phyloP scores from a whole-genome alignment of 1,140 invertebrate species.

The Cotesia vestalis region DNA sequence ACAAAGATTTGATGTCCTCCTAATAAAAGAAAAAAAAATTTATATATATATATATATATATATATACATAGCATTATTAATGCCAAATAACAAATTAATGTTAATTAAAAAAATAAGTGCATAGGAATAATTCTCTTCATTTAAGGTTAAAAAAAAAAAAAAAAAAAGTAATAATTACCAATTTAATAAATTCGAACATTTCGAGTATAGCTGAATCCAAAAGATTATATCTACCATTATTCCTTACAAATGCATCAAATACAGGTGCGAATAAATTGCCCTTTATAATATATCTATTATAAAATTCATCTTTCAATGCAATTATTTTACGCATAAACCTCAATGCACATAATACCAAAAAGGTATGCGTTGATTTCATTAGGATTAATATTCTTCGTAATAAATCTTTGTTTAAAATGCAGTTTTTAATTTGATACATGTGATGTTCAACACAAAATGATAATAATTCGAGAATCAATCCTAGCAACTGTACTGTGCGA shows the following conservation, averaged over 20 bases:
- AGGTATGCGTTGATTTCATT: slow-evolving; percentile 98
- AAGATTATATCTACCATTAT: slow-evolving; percentile 97
- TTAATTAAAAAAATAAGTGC: slow-evolving; percentile 22
- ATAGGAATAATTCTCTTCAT: too few relatives aligned
- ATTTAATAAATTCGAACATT: slow-evolving; percentile 98
- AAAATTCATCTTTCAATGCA: slow-evolving; percentile 97
- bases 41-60: not conserved
- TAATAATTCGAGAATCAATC: slow-evolving; percentile 92
- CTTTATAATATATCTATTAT: slow-evolving; percentile 96
- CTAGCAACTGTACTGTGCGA: slow-evolving; percentile 93
- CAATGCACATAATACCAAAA: slow-evolving; percentile 94
- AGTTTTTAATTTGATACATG: slow-evolving; percentile 98
- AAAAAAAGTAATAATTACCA: slow-evolving; percentile 64
- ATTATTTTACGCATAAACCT: slow-evolving; percentile 97
- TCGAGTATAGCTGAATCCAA: slow-evolving; percentile 98
- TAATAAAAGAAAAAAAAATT: slow-evolving; percentile 55
- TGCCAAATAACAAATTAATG: not conserved
- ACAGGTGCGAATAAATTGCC: slow-evolving; percentile 95
- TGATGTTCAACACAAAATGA: slow-evolving; percentile 99
- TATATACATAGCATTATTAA: slow-evolving; percentile 11
- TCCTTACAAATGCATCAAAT: slow-evolving; percentile 94
- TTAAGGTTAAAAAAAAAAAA: too few relatives aligned
- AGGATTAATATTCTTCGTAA: slow-evolving; percentile 92
- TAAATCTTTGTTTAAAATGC: slow-evolving; percentile 96
- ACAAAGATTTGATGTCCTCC: slow-evolving; percentile 96